These are phyloP conservation scores for Beris morrisii DNA, from an alignment of 2,888 invertebrate genomes.

Conservation along the genomic window DNA sequence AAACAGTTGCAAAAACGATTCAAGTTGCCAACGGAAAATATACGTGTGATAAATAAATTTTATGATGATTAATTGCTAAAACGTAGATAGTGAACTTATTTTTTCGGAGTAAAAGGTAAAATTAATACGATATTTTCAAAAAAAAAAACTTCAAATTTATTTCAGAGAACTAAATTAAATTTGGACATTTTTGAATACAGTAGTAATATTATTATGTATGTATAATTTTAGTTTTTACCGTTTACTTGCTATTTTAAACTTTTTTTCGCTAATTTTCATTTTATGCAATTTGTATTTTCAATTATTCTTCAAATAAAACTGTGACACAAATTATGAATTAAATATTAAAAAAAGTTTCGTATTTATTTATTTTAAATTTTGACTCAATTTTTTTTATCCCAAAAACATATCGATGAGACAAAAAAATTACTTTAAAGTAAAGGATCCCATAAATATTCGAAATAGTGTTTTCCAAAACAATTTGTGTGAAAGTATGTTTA, in stretches of 20 bases:
- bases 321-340: constrained; percentile 14
- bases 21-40: no score
- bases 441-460: constrained; percentile 9
- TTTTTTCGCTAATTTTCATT: constrained; percentile 15
- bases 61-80: no score
- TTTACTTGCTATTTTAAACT: constrained; percentile 3
- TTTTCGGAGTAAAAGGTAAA: no score
- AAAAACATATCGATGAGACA: constrained; percentile 21
- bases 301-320: not conserved
- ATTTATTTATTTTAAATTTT: constrained; percentile 2
- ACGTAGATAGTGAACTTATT: no score
- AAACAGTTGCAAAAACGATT: no score
- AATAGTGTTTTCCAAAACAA: constrained; percentile 7
- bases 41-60: no score
- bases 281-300: constrained; percentile 1
- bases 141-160: constrained; percentile 40
- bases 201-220: constrained; percentile 30
- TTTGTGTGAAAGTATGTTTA: not conserved
- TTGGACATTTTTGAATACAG: constrained; percentile 39
- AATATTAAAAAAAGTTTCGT: constrained; percentile 6
- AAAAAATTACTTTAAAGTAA: constrained; percentile 7
- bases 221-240: constrained; percentile 11
- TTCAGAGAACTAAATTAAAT: constrained; percentile 38
- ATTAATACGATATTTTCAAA: constrained; percentile 19
- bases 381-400: constrained; percentile 25